Evolutionary conservation across 2,888 invertebrate genomes (phyloP).

Genomic region (Adela reaumurella): DNA sequence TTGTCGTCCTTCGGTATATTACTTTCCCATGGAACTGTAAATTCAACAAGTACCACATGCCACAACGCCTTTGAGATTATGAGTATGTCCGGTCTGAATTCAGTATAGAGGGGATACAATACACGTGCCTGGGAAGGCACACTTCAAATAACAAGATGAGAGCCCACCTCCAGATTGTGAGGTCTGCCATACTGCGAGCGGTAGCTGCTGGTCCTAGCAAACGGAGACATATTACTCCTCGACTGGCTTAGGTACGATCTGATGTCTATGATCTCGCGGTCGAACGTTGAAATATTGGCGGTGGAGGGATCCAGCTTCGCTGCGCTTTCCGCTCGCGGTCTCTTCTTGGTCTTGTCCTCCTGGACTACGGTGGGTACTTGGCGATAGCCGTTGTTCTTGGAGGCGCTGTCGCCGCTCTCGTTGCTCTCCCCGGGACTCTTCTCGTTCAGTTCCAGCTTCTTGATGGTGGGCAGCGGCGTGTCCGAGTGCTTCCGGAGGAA

Average conservation of each 20-base stretch:
- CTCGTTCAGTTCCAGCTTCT: constrained; percentile 36
- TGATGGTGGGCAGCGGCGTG: constrained; percentile 42
- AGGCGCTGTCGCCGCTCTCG: constrained; percentile 20
- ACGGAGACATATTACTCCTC: constrained; percentile 67
- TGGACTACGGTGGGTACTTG: constrained; percentile 63
- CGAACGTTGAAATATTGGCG: constrained; percentile 50
- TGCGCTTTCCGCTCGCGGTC: constrained; percentile 20
- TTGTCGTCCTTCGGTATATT: no score
- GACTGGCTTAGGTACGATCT: constrained; percentile 72
- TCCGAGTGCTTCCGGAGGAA: constrained; percentile 63
- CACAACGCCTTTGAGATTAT: no score
- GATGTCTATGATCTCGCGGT: constrained; percentile 65
- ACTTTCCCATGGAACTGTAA: no score
- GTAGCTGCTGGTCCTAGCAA: constrained; percentile 67
- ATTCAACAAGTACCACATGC: no score
- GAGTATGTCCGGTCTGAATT: no score
- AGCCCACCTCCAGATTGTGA: constrained; percentile 45
- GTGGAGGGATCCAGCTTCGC: constrained; percentile 46
- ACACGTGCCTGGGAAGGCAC: no score
- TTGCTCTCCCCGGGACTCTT: constrained; percentile 35
- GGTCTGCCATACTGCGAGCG: constrained; percentile 65
- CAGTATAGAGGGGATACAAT: no score
- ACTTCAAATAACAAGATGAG: no score
- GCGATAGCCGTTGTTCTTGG: constrained; percentile 52
- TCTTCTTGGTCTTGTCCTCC: constrained; percentile 30